phyloP scores from a whole-genome alignment of 2,113 vertebrate genomes.

The Stigmatopora nigra region DNA sequence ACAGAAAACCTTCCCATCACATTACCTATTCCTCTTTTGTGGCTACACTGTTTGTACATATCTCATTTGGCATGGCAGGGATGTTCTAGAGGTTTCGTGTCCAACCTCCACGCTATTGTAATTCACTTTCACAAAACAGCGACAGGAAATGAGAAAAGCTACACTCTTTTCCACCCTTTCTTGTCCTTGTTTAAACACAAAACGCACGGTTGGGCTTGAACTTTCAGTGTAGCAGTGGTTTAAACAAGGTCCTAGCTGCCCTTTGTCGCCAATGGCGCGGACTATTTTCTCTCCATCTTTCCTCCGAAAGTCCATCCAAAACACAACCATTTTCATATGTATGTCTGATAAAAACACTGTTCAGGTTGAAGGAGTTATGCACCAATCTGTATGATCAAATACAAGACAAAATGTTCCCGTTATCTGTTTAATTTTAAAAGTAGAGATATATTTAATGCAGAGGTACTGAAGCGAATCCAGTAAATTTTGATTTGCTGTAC shows the following conservation, averaged over 20 bases:
- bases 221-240: too few relatives aligned
- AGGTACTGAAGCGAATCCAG: background rate
- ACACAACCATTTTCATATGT: too few relatives aligned
- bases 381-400: background rate
- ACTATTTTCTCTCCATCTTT: too few relatives aligned
- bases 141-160: conserved; percentile 59
- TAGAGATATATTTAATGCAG: background rate
- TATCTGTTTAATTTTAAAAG: background rate
- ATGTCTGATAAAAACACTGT: background rate
- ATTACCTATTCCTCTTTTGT: conserved; percentile 46
- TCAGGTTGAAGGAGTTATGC: background rate
- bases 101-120: conserved; percentile 61
- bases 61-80: conserved; percentile 56
- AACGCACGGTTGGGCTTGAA: conserved; percentile 45
- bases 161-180: conserved; percentile 49
- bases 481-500: too few relatives aligned
- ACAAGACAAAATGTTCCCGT: background rate
- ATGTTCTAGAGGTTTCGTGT: conserved; percentile 55
- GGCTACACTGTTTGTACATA: conserved; percentile 54
- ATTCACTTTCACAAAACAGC: conserved; percentile 61
- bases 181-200: conserved; percentile 41
- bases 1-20: conserved; percentile 29
- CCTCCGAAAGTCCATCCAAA: too few relatives aligned
- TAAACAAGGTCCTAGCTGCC: too few relatives aligned
- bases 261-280: too few relatives aligned